Base-by-base conservation (phyloP, 2,113 vertebrate species). In the Sapajus apella region DNA sequence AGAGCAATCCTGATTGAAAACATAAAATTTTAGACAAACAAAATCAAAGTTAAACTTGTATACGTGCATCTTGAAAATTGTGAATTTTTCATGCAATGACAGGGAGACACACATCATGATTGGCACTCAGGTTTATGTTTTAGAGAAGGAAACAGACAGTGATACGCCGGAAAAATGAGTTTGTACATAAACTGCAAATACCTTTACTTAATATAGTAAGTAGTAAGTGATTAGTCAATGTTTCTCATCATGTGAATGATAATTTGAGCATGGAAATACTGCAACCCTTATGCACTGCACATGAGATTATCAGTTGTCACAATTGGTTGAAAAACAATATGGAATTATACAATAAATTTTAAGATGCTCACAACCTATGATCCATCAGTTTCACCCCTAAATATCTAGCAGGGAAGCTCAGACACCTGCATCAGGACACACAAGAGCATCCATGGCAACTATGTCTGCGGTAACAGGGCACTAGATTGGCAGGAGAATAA, bases 391-490 rank as follows among this genome's bases (percentile, higher is more conserved):
- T 90, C 30, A 43, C 21, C 52, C 20, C 21, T n/a, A 55, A 40
- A 18, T 6, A 43, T 16, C 21, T 2, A 25, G 17, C 9, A 2
- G 37, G 25, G 27, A 72, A 18, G 10, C 21, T 70, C 35, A 5
- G 13, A 18, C 10, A 17, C 1, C 23, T 27, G 13, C 6, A 2
- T 43, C 9, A 27, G 30, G 37, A 27, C 3, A n/a, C n/a, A 4
- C 9, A 23, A 11, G 6, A 16, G 3, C 40, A 20, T 52, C 25
- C 4, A 14, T 17, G 45, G 47, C 27, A 68, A 30, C 25, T 8
- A 0, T 47, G 0, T 13, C 37, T 25, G 0, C 0, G 5, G 11
- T 8, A 23, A 64, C 2, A 73, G 82, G 40, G 68, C 12, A 37
- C 25, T 35, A 27, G 9, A 3, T 12, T 35, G 3, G 17, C 6